Conservation (phyloP, 1,140 invertebrate species). For the Bombus waltoni region DNA sequence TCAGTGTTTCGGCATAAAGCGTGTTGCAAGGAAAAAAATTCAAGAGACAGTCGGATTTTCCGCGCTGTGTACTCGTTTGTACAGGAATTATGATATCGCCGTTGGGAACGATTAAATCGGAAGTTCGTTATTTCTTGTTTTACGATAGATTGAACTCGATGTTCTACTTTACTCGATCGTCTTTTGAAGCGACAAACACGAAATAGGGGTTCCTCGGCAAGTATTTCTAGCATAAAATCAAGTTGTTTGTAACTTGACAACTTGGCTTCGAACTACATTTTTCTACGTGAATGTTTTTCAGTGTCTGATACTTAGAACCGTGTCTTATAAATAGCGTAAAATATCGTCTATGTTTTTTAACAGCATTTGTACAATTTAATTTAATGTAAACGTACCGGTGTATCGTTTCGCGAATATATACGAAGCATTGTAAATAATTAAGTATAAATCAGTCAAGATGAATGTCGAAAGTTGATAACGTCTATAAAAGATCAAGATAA, state of each 20-base stretch:
- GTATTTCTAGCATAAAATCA: neutral
- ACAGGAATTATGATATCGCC: neutral
- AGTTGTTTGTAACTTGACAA: too few relatives aligned
- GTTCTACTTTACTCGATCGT: neutral
- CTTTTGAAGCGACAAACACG: neutral
- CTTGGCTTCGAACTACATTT: too few relatives aligned
- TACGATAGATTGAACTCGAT: too few relatives aligned
- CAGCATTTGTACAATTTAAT: neutral
- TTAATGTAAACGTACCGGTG: neutral
- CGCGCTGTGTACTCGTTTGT: neutral
- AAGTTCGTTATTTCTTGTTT: neutral
- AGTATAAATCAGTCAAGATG: too few relatives aligned
- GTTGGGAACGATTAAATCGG: neutral
- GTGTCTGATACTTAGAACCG: too few relatives aligned
- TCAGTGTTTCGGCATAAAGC: constrained; percentile 21
- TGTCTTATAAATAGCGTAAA: too few relatives aligned
- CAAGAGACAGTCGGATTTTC: neutral
- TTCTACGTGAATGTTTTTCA: too few relatives aligned
- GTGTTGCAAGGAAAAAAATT: neutral
- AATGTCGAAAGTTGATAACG: neutral
- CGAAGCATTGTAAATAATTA: too few relatives aligned
- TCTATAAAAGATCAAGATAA: too few relatives aligned
- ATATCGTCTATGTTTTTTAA: too few relatives aligned
- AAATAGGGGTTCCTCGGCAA: accelerated
- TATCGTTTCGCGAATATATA: neutral